phyloP scores from a whole-genome alignment of 2,797 vertebrate genomes.

The Lycodopsis pacificus region DNA sequence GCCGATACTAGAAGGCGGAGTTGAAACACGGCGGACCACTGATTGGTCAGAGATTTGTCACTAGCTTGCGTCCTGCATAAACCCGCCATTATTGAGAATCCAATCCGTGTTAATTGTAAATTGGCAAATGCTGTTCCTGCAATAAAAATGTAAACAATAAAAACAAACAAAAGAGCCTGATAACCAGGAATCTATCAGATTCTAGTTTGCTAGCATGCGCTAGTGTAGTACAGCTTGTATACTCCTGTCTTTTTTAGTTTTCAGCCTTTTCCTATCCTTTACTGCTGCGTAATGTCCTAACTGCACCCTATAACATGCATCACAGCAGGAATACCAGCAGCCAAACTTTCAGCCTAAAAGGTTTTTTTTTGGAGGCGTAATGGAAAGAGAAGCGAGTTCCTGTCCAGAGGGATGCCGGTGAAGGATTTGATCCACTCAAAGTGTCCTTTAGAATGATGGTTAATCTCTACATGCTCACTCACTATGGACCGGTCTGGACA shows the following conservation, averaged over 20 bases:
- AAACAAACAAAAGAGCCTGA: neutral
- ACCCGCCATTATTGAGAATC: neutral
- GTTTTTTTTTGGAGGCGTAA: slow-evolving; percentile 38
- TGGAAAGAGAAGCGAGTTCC: slow-evolving; percentile 51
- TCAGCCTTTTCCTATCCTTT: slow-evolving; percentile 29
- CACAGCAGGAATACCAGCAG: slow-evolving; percentile 53
- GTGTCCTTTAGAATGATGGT: slow-evolving; percentile 39
- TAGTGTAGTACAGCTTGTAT: neutral
- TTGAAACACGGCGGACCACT: neutral
- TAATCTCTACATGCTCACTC: slow-evolving; percentile 29
- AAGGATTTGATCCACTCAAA: slow-evolving; percentile 42
- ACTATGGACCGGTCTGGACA: slow-evolving; percentile 7
- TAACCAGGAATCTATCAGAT: neutral
- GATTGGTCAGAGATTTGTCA: rapidly evolving
- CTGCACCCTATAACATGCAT: slow-evolving; percentile 54
- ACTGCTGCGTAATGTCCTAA: slow-evolving; percentile 23
- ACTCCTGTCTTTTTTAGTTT: slow-evolving; percentile 2
- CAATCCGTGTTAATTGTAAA: neutral
- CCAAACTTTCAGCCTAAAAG: slow-evolving; percentile 50
- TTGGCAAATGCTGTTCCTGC: too few species aligned
- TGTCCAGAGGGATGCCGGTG: slow-evolving; percentile 43
- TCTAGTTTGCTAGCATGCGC: neutral
- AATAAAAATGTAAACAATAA: neutral
- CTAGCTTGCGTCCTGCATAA: neutral
- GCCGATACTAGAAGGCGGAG: neutral